Evolutionary conservation across 1,140 invertebrate species (phyloP).

Genomic region (Danaus melanippus): DNA sequence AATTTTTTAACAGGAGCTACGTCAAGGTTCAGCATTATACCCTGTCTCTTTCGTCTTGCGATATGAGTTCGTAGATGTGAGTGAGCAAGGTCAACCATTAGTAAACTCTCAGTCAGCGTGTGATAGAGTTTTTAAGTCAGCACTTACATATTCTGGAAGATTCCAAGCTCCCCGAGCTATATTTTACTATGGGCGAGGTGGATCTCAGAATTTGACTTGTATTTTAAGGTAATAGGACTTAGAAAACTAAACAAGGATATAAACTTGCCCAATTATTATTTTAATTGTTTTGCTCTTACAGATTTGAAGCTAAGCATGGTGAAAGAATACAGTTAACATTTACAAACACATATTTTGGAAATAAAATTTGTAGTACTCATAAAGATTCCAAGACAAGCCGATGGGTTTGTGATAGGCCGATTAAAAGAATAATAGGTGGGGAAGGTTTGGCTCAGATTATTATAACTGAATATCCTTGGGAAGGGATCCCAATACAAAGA

Average conservation of each 20-base stretch:
- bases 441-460: constrained; percentile 77
- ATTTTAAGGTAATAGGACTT: constrained; percentile 68
- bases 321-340: constrained; percentile 79
- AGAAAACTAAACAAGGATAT: not conserved
- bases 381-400: constrained; percentile 77
- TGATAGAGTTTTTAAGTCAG: constrained; percentile 74
- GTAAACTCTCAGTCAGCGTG: constrained; percentile 73
- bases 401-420: constrained; percentile 76
- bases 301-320: constrained; percentile 79
- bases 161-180: constrained; percentile 85
- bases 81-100: constrained; percentile 75
- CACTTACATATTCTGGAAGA: constrained; percentile 72
- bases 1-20: constrained; percentile 73
- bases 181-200: constrained; percentile 86
- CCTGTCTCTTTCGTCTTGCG: constrained; percentile 83
- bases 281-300: constrained; percentile 29
- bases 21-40: constrained; percentile 83
- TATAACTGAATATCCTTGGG: constrained; percentile 83
- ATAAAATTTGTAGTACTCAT: constrained; percentile 76
- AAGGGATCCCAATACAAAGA: constrained; percentile 77
- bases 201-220: constrained; percentile 82
- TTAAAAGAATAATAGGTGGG: constrained; percentile 55
- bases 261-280: constrained; percentile 1
- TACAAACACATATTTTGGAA: constrained; percentile 77
- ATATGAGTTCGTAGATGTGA: constrained; percentile 83